Base-by-base conservation (phyloP, 2,797 vertebrate genomes). In the Halcyon chelicuti region DNA sequence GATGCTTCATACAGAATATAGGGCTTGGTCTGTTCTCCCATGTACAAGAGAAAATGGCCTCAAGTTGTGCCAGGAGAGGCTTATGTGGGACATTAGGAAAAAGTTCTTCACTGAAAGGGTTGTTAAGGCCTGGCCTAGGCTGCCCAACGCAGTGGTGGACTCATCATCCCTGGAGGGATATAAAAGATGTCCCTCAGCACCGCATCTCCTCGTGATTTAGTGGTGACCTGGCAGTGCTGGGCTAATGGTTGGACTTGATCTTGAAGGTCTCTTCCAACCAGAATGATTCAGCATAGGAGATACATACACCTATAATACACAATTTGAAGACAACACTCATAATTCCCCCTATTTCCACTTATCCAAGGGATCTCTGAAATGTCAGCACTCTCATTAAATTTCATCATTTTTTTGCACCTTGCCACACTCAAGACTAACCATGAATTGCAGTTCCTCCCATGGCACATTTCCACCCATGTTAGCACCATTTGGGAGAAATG, bases 401-500 rank as follows among this genome's bases (percentile, higher is more conserved):
- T 57, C 33, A n/a, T 23, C 51, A 46, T 29, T 49, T 31, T 57
- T 84, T 72, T 1, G 10, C 4, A 40, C 17, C 16, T 35, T 63
- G 52, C 39, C 37, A 39, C 29, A 14, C 9, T 54, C 25, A 70
- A 75, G 49, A 23, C 18, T n/a, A 73, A 54, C 22, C 16, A 51
- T 11, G 28, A 71, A 33, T 3, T 40, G 22, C 37, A 47, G 26
- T 5, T 92, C 37, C 7, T 77, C 12, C 33, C 33, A 33, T 26
- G 22, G 37, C 31, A 72, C 29, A 39, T 18, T 37, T 49, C 52
- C 39, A 70, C 6, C 14, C 29, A 49, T 0, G 0, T 15, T 5
- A 76, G 28, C 23, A 72, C 7, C 16, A 33, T 1, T 46, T 18
- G 52, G 55, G 49, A 71, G 42, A 92, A 94, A 77, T 2, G 4